Percentiles rank a stretch among this genome's conserved stretches.
These are phyloP conservation scores for Scleropages formosus DNA, from an alignment of 2,797 vertebrate species.

Conservation along the genomic window DNA sequence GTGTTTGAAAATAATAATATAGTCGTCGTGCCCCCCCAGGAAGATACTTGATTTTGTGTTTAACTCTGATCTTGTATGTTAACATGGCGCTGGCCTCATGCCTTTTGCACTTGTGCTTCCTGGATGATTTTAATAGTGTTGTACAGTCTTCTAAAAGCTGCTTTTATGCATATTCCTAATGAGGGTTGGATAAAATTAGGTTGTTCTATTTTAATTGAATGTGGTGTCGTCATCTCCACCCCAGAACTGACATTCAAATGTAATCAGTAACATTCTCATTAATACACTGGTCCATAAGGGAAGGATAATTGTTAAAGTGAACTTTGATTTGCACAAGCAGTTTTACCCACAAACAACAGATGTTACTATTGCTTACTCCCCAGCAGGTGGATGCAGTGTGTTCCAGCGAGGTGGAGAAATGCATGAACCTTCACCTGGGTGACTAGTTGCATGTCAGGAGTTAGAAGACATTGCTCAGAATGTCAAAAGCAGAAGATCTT, in stretches of 20 bases:
- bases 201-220: slow-evolving; percentile 18
- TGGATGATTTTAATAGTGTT: background rate
- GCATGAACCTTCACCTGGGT: too few relatives aligned
- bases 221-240: background rate
- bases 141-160: slow-evolving; percentile 3
- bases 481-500: background rate
- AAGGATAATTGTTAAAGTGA: background rate
- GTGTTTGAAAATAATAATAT: too few relatives aligned
- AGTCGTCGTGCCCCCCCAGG: too few relatives aligned
- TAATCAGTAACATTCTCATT: slow-evolving; percentile 4
- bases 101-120: too few relatives aligned
- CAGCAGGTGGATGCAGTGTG: background rate
- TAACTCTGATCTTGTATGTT: too few relatives aligned
- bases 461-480: background rate
- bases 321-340: background rate
- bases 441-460: too few relatives aligned
- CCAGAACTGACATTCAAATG: background rate
- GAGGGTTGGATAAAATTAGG: slow-evolving; percentile 17
- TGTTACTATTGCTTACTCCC: background rate
- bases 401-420: too few relatives aligned
- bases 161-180: background rate
- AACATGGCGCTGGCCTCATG: too few relatives aligned
- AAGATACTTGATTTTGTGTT: too few relatives aligned
- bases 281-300: background rate
- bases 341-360: background rate